A percentile compares a stretch with the other conserved stretches of the same genome.
Evolutionary conservation across 2,797 vertebrate species (phyloP).

Genomic region (Australoheros facetus): DNA sequence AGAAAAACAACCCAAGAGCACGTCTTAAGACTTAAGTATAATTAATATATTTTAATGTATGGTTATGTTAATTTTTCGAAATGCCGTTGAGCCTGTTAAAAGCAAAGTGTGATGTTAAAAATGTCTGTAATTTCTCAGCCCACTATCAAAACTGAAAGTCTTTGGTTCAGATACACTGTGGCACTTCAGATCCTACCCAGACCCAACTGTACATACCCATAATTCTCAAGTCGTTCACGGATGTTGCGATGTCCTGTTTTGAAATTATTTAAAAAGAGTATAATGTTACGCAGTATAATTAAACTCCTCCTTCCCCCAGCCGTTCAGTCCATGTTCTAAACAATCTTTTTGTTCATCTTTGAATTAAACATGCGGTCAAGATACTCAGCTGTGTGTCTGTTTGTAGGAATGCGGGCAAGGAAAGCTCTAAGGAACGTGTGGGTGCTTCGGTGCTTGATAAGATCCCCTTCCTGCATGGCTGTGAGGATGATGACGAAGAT

Average conservation of each 20-base stretch:
- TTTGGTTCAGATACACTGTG: background rate
- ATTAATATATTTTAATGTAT: background rate
- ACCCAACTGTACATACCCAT: no score
- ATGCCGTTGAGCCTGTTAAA: background rate
- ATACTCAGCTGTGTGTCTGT: slow-evolving; percentile 13
- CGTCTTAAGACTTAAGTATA: background rate
- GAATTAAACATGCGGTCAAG: background rate
- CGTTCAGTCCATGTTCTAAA: background rate
- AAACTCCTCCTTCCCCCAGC: background rate
- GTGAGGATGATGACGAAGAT: slow-evolving; percentile 89
- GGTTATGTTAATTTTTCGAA: background rate
- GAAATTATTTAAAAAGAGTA: background rate
- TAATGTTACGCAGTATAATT: background rate
- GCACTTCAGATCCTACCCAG: background rate
- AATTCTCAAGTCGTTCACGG: background rate
- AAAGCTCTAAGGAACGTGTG: slow-evolving; percentile 81
- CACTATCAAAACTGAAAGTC: background rate
- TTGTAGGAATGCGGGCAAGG: slow-evolving; percentile 87
- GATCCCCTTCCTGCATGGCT: slow-evolving; percentile 88
- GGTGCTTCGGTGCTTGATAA: slow-evolving; percentile 84
- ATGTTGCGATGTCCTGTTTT: background rate
- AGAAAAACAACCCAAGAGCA: background rate
- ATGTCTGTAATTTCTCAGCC: background rate
- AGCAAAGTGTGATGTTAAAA: background rate
- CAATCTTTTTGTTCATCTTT: background rate